Evolutionary conservation across 2,797 vertebrate genomes (phyloP), one percentile per base, ranked within the genome.

Genomic region (Pitangus sulphuratus): DNA sequence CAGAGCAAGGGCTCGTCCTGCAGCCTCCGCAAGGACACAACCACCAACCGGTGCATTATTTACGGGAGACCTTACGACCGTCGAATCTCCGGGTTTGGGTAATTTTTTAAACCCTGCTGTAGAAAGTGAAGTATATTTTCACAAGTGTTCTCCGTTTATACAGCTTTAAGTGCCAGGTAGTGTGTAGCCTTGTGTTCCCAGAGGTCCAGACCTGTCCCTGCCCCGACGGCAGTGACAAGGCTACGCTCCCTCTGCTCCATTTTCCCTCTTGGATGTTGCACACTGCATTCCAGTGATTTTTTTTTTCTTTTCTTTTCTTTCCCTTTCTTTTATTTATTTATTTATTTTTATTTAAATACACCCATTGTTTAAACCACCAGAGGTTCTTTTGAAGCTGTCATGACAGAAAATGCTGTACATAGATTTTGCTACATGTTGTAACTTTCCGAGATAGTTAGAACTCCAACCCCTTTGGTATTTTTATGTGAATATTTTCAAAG

Each of bases 91-190:
- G 2, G 72, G 31, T 45, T 88, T 65, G 45, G 22, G 40, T 56
- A 35, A 16, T 79, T 92, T 90, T 87, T 72, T 76, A 75, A 86
- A 20, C 85, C 91, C 91, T 1, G 79, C 93, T 53, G 51, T 86
- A 95, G 96, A 37, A 80, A 76, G 95, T 45, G 64, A 89, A 39
- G 84, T 42, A 8, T 53, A 62, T 95, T 90, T 91, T 82, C 93
- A 88, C 83, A 50, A 3, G 68, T 9, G 54, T 80, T 89, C 85
- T 91, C 90, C 10, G 70, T 76, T 87, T 48, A 54, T 76, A 87
- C 91, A 87, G 95, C 91, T 95, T 70, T 15, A 96, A 93, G 95
- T 96, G 96, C 97, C 96, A 96, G 92, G 84, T 85, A 79, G 76
- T 40, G 61, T 39, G 68, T 35, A 84, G 85, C 28, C 4, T 64